Evolutionary conservation across 2,797 vertebrate genomes (phyloP).

Genomic region (Poecilia wingei): DNA sequence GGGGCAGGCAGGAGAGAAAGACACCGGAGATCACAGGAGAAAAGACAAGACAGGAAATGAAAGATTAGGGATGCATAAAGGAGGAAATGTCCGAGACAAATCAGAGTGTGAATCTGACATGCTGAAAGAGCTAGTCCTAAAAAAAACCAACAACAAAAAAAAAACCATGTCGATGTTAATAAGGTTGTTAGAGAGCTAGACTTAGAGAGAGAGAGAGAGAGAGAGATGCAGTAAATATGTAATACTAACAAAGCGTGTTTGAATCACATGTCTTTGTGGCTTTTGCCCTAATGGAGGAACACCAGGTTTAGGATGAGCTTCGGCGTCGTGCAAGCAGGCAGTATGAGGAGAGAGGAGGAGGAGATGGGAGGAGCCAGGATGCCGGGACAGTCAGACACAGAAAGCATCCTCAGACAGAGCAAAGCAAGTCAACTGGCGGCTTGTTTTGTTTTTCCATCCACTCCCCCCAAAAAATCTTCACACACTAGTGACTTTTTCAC

Average conservation of each 20-base stretch:
- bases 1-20: slow-evolving; percentile 77
- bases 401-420: slow-evolving; percentile 65
- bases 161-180: slow-evolving; percentile 34
- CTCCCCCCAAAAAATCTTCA: slow-evolving; percentile 8
- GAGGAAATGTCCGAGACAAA: slow-evolving; percentile 77
- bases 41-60: slow-evolving; percentile 84
- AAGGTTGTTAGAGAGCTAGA: slow-evolving; percentile 13
- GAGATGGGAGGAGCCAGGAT: slow-evolving; percentile 64
- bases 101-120: slow-evolving; percentile 64
- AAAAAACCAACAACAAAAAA: background rate
- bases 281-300: slow-evolving; percentile 38
- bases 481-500: background rate
- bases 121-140: slow-evolving; percentile 48
- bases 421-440: slow-evolving; percentile 35
- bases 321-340: slow-evolving; percentile 56
- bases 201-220: slow-evolving; percentile 29
- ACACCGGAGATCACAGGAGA: slow-evolving; percentile 72
- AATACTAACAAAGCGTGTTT: slow-evolving; percentile 3
- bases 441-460: slow-evolving; percentile 16
- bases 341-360: slow-evolving; percentile 42
- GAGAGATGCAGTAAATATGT: slow-evolving; percentile 27
- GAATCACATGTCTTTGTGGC: slow-evolving; percentile 28
- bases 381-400: slow-evolving; percentile 54
- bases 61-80: slow-evolving; percentile 83
- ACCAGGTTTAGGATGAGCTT: slow-evolving; percentile 51